These are phyloP conservation scores for Drosophila quinaria DNA, from an alignment of 2,888 invertebrate species.

Conservation along the genomic window DNA sequence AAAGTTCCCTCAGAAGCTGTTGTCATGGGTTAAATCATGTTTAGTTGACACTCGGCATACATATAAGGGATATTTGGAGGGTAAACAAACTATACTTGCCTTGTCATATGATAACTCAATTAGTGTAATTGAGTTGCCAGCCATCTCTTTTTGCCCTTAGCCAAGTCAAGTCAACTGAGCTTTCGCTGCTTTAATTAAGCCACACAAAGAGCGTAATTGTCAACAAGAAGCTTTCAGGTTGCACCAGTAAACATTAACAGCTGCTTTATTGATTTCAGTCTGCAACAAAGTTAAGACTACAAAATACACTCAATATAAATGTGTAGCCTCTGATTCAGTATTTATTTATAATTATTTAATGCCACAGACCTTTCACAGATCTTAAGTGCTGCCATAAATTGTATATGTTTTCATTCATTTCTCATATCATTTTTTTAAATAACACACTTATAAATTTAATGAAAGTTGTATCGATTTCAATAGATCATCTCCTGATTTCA, in stretches of 20 bases:
- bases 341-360: not conserved
- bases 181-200: constrained; percentile 53
- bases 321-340: not conserved
- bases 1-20: not conserved
- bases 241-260: constrained; percentile 5
- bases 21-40: constrained; percentile 6
- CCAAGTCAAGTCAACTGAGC: not conserved
- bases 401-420: not conserved
- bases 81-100: constrained; percentile 14
- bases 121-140: constrained; percentile 60
- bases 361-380: not conserved
- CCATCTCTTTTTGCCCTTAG: constrained; percentile 33
- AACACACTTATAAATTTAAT: no score
- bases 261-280: not conserved
- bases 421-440: not conserved
- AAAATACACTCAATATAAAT: not conserved
- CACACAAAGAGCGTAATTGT: constrained; percentile 33
- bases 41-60: not conserved
- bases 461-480: no score
- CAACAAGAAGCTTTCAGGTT: constrained; percentile 44
- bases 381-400: no score
- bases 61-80: not conserved
- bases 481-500: no score
- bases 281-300: not conserved
- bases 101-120: constrained; percentile 67